A percentile compares a stretch with the other conserved stretches of the same genome.
Evolutionary conservation across 2,888 invertebrate genomes (phyloP).

Genomic region (Scaptomyza caliginosa): DNA sequence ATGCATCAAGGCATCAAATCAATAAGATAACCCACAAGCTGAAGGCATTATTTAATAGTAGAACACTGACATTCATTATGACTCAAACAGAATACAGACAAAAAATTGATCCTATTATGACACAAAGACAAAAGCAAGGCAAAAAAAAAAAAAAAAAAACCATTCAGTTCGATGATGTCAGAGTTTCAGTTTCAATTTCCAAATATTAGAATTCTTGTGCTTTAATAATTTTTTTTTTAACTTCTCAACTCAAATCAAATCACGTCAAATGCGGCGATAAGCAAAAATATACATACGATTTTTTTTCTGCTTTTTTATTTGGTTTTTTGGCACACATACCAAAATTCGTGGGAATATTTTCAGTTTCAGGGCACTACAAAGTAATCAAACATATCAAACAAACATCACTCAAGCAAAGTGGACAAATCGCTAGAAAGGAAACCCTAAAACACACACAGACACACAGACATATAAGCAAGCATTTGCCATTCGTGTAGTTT

Average conservation of each 20-base stretch:
- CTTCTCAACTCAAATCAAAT: constrained; percentile 61
- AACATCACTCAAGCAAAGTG: constrained; percentile 73
- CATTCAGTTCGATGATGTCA: constrained; percentile 73
- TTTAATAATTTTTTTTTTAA: not conserved
- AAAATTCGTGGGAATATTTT: constrained; percentile 67
- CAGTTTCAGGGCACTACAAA: constrained; percentile 51
- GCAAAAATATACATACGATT: too few relatives aligned
- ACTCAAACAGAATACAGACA: constrained; percentile 41
- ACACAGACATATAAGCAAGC: not conserved
- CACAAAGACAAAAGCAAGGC: constrained; percentile 13
- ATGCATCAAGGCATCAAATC: constrained; percentile 49
- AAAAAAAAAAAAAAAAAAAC: not conserved
- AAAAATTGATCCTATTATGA: constrained; percentile 76
- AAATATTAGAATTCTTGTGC: not conserved
- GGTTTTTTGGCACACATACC: constrained; percentile 12
- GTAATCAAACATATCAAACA: constrained; percentile 77
- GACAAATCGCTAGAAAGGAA: constrained; percentile 57
- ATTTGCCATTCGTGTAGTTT: constrained; percentile 49
- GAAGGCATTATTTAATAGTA: constrained; percentile 70
- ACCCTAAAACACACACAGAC: constrained; percentile 1
- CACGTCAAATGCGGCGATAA: constrained; percentile 72
- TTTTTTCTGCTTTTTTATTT: too few relatives aligned
- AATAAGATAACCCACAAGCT: constrained; percentile 66
- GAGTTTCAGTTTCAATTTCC: constrained; percentile 49
- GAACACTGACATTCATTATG: constrained; percentile 63